Conservation (phyloP, 2,888 invertebrate species). For the Pseudococcus viburni region DNA sequence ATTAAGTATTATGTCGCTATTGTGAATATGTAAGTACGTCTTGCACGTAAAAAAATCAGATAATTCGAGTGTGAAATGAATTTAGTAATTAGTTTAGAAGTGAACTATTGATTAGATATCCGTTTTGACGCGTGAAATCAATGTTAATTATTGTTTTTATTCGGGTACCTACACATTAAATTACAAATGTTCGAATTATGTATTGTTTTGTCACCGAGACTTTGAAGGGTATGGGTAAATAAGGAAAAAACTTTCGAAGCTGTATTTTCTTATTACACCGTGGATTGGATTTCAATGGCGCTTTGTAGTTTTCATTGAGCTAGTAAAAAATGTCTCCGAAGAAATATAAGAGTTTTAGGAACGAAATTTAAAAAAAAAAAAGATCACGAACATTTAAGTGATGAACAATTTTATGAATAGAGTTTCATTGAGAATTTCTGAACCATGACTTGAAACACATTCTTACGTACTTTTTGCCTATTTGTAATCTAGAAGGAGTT, state of each 20-base stretch:
- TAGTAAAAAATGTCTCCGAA: no score
- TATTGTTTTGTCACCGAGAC: neutral
- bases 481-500: neutral
- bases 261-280: neutral
- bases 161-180: neutral
- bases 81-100: slow-evolving; percentile 6
- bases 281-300: no score
- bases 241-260: neutral
- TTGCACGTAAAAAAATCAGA: neutral
- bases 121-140: neutral
- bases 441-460: no score
- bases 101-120: neutral
- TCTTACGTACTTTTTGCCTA: neutral
- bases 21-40: neutral
- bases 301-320: no score
- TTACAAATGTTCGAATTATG: neutral
- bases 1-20: neutral
- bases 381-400: neutral
- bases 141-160: slow-evolving; percentile 12
- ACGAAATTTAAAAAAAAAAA: no score
- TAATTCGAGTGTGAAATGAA: slow-evolving; percentile 29
- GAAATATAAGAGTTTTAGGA: no score
- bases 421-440: neutral
- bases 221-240: neutral
- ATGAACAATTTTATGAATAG: neutral